These are phyloP conservation scores for Musca domestica DNA, from an alignment of 1,140 invertebrate genomes.

Conservation along the genomic window DNA sequence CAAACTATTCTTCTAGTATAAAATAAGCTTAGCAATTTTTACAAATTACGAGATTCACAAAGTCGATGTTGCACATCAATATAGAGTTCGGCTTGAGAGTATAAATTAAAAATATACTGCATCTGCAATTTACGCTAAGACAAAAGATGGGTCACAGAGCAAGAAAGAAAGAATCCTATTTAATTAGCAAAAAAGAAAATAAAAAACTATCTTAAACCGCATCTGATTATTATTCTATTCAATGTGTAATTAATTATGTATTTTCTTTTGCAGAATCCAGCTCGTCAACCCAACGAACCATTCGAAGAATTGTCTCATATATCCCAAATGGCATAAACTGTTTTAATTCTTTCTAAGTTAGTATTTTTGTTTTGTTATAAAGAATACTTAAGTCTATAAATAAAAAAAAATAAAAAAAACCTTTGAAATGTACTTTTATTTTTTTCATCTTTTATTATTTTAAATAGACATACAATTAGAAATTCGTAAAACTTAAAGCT, in stretches of 20 bases:
- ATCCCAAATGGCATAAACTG: slow-evolving; percentile 38
- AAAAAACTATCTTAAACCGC: not conserved
- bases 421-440: not conserved
- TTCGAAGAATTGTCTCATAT: slow-evolving; percentile 44
- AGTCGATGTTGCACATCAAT: too few species aligned
- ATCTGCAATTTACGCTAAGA: too few species aligned
- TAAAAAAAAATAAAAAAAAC: not conserved
- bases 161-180: not conserved
- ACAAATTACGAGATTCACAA: too few species aligned
- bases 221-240: too few species aligned
- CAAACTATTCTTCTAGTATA: too few species aligned
- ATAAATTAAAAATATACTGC: too few species aligned
- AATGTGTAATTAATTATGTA: not conserved
- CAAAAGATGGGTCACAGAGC: too few species aligned
- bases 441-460: slow-evolving; percentile 3
- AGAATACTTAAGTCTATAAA: slow-evolving; percentile 1
- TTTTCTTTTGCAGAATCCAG: slow-evolving; percentile 54
- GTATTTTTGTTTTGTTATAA: slow-evolving; percentile 19
- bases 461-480: slow-evolving; percentile 2
- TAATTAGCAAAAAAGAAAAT: not conserved
- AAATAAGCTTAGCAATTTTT: too few species aligned
- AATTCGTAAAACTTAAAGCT: slow-evolving; percentile 21
- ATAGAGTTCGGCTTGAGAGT: too few species aligned
- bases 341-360: not conserved
- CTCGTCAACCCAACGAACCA: slow-evolving; percentile 55